Percentiles rank a stretch among this genome's conserved stretches.
Conservation (phyloP, 1,140 invertebrate species). For the Homarus americanus region DNA sequence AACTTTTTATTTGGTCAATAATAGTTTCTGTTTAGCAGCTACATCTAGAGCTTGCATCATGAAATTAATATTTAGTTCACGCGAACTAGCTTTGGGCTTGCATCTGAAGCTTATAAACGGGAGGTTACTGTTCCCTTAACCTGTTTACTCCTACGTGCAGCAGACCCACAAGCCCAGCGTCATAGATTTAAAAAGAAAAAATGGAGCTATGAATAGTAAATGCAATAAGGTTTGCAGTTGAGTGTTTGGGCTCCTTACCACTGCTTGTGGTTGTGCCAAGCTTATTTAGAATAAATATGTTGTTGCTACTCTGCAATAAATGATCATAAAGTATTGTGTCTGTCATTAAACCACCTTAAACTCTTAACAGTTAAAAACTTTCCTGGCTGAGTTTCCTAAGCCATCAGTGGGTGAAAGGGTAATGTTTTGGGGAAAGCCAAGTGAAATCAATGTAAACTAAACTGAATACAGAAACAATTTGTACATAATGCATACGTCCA, state of each 20-base stretch:
- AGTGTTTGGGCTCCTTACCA: background rate
- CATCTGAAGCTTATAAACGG: background rate
- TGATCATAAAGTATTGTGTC: background rate
- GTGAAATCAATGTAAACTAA: too few species aligned
- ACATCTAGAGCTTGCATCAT: background rate
- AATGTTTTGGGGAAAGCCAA: too few species aligned
- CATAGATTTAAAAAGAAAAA: background rate
- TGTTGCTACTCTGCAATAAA: background rate
- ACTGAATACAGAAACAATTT: too few species aligned
- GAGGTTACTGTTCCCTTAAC: background rate
- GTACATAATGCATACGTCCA: too few species aligned
- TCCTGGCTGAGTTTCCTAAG: too few species aligned
- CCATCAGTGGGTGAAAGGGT: too few species aligned
- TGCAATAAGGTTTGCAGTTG: background rate
- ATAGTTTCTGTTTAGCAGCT: background rate
- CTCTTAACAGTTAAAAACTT: too few species aligned
- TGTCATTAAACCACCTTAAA: background rate
- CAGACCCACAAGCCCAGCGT: background rate
- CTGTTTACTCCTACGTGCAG: background rate
- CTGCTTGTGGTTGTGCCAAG: conserved; percentile 19
- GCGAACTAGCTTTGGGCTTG: background rate
- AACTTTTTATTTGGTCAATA: background rate
- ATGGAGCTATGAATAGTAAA: background rate
- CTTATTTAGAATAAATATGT: background rate
- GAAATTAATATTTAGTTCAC: conserved; percentile 1